phyloP scores from a whole-genome alignment of 1,140 invertebrate genomes.

The Meloidogyne hapla region DNA sequence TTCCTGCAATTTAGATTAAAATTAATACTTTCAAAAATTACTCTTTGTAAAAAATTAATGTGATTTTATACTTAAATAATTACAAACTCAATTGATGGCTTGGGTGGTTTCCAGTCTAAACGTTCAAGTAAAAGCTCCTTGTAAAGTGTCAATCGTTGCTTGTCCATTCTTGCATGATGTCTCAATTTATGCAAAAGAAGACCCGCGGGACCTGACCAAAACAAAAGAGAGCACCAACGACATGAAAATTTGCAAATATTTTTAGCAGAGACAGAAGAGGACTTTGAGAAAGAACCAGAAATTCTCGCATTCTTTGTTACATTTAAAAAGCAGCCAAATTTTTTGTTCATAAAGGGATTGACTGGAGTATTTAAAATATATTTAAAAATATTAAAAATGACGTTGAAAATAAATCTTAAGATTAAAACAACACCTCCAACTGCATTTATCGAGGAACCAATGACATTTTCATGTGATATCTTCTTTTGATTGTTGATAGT shows the following conservation, averaged over 20 bases:
- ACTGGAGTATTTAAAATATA: neutral
- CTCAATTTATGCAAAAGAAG: constrained; percentile 15
- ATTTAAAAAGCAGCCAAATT: no score
- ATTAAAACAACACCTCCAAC: neutral
- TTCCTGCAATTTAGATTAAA: neutral
- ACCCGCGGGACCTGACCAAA: neutral
- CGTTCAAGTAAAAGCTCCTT: constrained; percentile 18
- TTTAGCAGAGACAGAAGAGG: constrained; percentile 1
- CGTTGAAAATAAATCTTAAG: no score
- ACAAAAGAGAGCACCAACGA: constrained; percentile 10
- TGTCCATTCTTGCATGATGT: neutral
- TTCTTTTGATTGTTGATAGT: neutral
- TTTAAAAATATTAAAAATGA: no score
- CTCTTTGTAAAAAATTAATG: no score
- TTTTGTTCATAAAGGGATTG: neutral
- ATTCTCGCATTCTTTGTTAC: neutral
- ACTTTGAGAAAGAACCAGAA: neutral
- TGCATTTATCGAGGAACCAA: neutral
- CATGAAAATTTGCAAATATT: constrained; percentile 15
- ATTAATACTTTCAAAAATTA: neutral
- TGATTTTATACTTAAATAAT: neutral
- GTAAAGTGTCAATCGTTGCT: neutral
- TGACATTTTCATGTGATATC: neutral
- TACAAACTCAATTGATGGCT: neutral
- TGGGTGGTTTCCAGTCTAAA: constrained; percentile 10